phyloP scores from a whole-genome alignment of 2,888 invertebrate genomes.

The Calliphora vomitoria region DNA sequence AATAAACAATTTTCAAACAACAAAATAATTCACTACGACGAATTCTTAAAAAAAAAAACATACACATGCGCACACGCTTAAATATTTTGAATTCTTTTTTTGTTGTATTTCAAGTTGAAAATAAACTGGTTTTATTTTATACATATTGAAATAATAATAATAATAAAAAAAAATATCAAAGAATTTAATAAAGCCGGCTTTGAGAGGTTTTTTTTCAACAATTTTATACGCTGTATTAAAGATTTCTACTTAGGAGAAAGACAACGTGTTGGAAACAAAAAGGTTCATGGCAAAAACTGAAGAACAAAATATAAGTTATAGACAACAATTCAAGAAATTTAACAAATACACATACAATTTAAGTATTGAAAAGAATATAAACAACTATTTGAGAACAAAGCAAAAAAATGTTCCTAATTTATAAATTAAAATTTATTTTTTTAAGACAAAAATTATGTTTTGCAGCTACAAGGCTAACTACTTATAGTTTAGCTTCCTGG shows the following conservation, averaged over 20 bases:
- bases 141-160: not conserved
- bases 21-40: not conserved
- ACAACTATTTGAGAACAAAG: no score
- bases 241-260: not conserved
- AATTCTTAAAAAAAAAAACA: not conserved
- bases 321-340: not conserved
- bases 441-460: no score
- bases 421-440: no score
- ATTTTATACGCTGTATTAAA: conserved; percentile 27
- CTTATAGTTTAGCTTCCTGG: no score
- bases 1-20: not conserved
- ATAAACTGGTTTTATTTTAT: conserved; percentile 40
- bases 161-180: not conserved
- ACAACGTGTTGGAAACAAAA: not conserved
- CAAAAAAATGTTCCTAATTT: no score
- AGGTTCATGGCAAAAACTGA: not conserved
- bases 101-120: conserved; percentile 21
- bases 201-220: conserved; percentile 19
- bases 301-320: not conserved
- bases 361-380: not conserved
- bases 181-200: conserved; percentile 46
- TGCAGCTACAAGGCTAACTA: no score
- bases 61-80: conserved; percentile 32
- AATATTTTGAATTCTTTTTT: conserved; percentile 51
- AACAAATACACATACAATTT: not conserved